A percentile compares a stretch with the other conserved stretches of the same genome.
These are phyloP conservation scores for Tolmerus cingulatus DNA, from an alignment of 2,888 invertebrate species.

Conservation along the genomic window DNA sequence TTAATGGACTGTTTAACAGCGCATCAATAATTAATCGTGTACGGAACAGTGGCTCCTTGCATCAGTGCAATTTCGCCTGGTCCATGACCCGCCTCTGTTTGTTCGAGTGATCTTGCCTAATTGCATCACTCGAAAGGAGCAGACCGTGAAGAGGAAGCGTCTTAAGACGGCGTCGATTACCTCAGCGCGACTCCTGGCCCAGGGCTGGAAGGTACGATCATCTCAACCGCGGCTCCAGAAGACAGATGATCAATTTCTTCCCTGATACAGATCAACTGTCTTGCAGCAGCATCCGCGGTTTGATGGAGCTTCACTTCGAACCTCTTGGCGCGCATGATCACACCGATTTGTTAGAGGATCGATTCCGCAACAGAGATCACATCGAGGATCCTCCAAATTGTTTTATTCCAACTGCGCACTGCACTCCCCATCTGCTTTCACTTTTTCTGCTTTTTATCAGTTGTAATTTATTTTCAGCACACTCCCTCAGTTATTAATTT, in stretches of 20 bases:
- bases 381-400: not conserved
- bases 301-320: not conserved
- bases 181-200: not conserved
- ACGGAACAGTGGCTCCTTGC: not conserved
- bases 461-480: not conserved
- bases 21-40: constrained; percentile 9
- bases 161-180: not conserved
- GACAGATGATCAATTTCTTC: not conserved
- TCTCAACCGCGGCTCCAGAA: not conserved
- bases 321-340: not conserved
- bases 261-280: not conserved
- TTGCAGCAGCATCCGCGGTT: not conserved
- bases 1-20: constrained; percentile 16
- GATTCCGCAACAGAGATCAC: not conserved
- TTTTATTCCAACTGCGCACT: not conserved
- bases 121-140: not conserved
- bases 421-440: not conserved
- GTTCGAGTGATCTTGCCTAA: not conserved
- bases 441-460: not conserved
- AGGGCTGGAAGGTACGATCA: not conserved
- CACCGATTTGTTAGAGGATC: not conserved
- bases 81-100: not conserved
- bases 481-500: not conserved
- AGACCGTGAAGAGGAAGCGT: not conserved
- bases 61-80: not conserved